Conservation (phyloP, 2,888 invertebrate species). For the Drosophila nr. medialis region DNA sequence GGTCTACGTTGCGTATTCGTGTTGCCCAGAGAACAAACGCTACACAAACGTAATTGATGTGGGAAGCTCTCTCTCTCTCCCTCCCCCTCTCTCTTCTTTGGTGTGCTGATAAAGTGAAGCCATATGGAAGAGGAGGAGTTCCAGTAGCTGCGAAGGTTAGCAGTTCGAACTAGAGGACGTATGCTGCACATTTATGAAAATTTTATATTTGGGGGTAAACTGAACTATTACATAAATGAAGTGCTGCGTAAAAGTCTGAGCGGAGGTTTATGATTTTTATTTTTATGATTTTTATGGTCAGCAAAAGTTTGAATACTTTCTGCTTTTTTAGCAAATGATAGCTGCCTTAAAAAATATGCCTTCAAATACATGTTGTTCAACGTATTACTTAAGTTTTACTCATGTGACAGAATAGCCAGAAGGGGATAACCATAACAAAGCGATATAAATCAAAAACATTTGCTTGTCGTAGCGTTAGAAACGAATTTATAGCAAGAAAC, state of each 20-base stretch:
- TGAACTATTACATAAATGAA: slow-evolving; percentile 1
- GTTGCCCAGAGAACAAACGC: slow-evolving; percentile 7
- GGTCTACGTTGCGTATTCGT: slow-evolving; percentile 57
- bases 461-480: background rate
- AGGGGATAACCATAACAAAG: background rate
- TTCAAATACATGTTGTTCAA: background rate
- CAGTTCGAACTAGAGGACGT: slow-evolving; percentile 20
- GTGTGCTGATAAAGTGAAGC: slow-evolving; percentile 19
- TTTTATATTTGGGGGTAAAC: background rate
- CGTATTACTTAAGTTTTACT: background rate
- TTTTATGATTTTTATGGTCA: no score
- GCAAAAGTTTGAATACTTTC: background rate
- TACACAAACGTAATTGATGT: slow-evolving; percentile 46
- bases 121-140: slow-evolving; percentile 37
- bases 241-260: no score
- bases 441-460: slow-evolving; percentile 1
- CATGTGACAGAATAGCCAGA: background rate
- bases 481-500: background rate
- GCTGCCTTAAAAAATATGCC: background rate
- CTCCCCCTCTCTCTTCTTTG: background rate
- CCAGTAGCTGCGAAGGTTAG: background rate
- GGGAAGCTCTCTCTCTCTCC: slow-evolving; percentile 6
- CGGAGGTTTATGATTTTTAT: no score
- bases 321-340: background rate
- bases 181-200: slow-evolving; percentile 2